Evolutionary conservation across 92 coral and sea anemone species (phyloP), one percentile per base, ranked within the genome.

Genomic region (Porites divaricata): DNA sequence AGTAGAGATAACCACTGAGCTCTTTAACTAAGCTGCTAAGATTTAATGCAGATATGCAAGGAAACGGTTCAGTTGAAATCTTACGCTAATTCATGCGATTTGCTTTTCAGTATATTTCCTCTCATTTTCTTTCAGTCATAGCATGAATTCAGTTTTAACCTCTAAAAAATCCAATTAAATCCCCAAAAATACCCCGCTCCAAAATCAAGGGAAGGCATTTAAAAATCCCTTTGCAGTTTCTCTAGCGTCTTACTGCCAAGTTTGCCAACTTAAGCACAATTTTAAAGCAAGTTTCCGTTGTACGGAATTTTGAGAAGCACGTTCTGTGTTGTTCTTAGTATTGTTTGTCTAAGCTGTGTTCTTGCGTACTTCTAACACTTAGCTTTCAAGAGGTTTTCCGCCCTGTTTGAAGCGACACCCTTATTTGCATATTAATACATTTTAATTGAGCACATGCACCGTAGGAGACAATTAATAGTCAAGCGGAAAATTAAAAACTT

Each of bases 401-500:
- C 67, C 56, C 58, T 69, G 85, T 80, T 65, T 35, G 35, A 35
- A 26, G 25, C 70, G 35, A 80, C 52, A 80, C 77, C 76, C 63
- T 52, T 11, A 80, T 80, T 80, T 69, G 65, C 76, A 80, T 58
- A 22, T 70, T 51, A 68, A 80, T 19, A 22, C 6, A 11, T 26
- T 50, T 35, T 50, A 64, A 21, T 70, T 1, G 61, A 66, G 48
- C 22, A 9, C 14, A n/a, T 25, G 20, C 54, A 28, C 23, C 48
- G 28, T 19, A 69, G 85, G 53, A 80, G 45, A 48, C 62, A 11
- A 41, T 73, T 50, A 9, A 51, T n/a, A 20, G 20, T 21, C 77
- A 9, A 58, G 77, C 77, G 77, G 77, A 73, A 73, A 73, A 73
- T 51, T 73, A 58, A 51, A 73, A 22, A 50, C 63, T 16, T 63